phyloP scores from a whole-genome alignment of 2,113 vertebrate genomes.

The Camelus dromedarius region DNA sequence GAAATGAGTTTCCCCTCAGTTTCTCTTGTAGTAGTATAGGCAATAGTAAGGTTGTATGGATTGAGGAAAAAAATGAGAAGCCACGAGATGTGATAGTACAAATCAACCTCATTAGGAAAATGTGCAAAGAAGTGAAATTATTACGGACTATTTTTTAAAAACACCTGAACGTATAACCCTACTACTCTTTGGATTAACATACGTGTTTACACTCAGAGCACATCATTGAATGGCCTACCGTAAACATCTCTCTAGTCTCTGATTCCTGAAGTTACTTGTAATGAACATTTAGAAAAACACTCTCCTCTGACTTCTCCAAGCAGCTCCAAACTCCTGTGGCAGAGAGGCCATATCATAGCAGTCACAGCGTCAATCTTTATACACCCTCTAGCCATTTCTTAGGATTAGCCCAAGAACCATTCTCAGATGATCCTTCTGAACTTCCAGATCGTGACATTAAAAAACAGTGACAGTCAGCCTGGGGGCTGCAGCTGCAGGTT shows the following conservation, averaged over 20 bases:
- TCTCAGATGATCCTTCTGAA: conserved; percentile 48
- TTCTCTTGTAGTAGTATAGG: not conserved
- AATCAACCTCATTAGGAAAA: not conserved
- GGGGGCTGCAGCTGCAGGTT: not conserved
- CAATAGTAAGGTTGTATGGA: not conserved
- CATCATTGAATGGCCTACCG: not conserved
- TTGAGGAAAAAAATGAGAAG: not conserved
- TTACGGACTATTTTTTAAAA: not conserved
- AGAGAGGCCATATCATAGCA: not conserved
- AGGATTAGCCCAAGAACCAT: conserved; percentile 36
- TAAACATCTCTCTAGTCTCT: not conserved
- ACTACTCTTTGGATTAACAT: not conserved
- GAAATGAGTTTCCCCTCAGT: not conserved
- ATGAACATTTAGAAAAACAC: not conserved
- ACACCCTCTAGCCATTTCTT: conserved; percentile 6
- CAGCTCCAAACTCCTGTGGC: not conserved
- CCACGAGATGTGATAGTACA: not conserved
- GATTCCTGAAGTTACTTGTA: not conserved
- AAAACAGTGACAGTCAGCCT: conserved; percentile 41
- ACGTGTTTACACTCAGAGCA: not conserved
- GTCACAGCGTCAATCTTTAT: not conserved
- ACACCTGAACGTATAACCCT: too few species aligned
- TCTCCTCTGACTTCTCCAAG: not conserved
- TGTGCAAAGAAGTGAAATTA: not conserved
- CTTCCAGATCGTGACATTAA: conserved; percentile 64